Evolutionary conservation across 2,113 vertebrate genomes (phyloP), one percentile per base, ranked within the genome.

Genomic region (Hydrolagus affinis): DNA sequence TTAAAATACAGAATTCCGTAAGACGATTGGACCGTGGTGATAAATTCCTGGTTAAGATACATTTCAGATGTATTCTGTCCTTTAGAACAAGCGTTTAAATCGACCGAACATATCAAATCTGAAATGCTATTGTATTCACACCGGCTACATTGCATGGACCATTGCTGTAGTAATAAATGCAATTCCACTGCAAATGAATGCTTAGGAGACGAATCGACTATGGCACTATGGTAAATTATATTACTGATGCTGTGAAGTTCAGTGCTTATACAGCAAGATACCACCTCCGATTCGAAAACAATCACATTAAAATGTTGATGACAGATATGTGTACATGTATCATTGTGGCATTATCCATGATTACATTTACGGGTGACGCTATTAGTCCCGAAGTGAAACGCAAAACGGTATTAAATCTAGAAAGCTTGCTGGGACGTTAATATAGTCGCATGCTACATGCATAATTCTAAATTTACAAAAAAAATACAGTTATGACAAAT

Each of bases 391-490:
- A 64, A 66, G 25, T 66, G 78, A 66, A 83, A 83, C 25, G 66
- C 30, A 83, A 66, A 15, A 28, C 62, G 17, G 66, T 32, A 10
- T 1, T 21, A 66, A 68, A 8, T 32, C 66, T 11, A 64, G 15
- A 66, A 83, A 68, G 15, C 14, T 14, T 25, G 21, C 3, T 2
- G 60, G 30, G 78, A 21, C 28, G 1, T 68, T 30, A 28, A 80
- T 21, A 28, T 17, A 14, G 77, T 30, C 60, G 8, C 25, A 64
- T 32, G 8, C 8, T 32, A 60, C 11, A 66, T 11, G 60, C 7
- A 32, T 83, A 83, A 83, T 83, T 66, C 32, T 32, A 83, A 32
- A 83, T 83, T 66, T 83, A 25, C 78, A 30, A 28, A 80, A 78
- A 78, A 56, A 68, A 66, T 25, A 60, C 17, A 66, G 15, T 32